Percentiles rank a stretch among this genome's conserved stretches.
These are phyloP conservation scores for Siphonodentalium dalli DNA, from an alignment of 2,888 invertebrate genomes.

Conservation along the genomic window DNA sequence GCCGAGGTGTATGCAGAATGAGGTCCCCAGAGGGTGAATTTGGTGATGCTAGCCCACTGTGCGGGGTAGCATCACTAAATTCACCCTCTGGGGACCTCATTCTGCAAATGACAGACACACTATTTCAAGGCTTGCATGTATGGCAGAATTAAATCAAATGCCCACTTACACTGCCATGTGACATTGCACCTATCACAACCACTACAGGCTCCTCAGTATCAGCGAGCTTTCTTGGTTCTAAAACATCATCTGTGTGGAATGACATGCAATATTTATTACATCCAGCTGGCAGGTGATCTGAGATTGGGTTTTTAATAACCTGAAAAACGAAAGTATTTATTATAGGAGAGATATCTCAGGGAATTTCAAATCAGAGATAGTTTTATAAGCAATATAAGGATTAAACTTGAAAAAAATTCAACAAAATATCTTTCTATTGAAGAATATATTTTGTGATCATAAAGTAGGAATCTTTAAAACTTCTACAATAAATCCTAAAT, in stretches of 20 bases:
- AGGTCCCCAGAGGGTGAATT: too few relatives aligned
- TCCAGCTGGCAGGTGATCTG: slow-evolving; percentile 92
- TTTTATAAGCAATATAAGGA: neutral
- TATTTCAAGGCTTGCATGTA: too few relatives aligned
- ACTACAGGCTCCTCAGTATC: slow-evolving; percentile 83
- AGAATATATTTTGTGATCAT: neutral
- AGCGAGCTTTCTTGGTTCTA: slow-evolving; percentile 78
- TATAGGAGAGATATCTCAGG: neutral
- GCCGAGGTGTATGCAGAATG: too few relatives aligned
- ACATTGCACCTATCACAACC: slow-evolving; percentile 94
- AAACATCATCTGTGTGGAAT: slow-evolving; percentile 80
- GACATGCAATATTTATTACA: slow-evolving; percentile 89
- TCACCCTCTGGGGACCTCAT: too few relatives aligned
- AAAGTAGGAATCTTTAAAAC: too few relatives aligned
- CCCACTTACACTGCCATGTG: slow-evolving; percentile 87
- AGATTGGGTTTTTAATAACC: slow-evolving; percentile 92
- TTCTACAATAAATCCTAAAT: too few relatives aligned
- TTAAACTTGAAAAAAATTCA: neutral
- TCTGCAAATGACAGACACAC: too few relatives aligned
- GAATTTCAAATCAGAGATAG: too few relatives aligned
- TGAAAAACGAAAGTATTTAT: slow-evolving; percentile 27
- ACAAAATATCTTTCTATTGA: too few relatives aligned
- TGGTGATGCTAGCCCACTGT: too few relatives aligned
- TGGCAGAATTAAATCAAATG: too few relatives aligned
- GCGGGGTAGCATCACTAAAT: too few relatives aligned